Evolutionary conservation across 2,113 vertebrate genomes (phyloP).

Genomic region (Vombatus ursinus): DNA sequence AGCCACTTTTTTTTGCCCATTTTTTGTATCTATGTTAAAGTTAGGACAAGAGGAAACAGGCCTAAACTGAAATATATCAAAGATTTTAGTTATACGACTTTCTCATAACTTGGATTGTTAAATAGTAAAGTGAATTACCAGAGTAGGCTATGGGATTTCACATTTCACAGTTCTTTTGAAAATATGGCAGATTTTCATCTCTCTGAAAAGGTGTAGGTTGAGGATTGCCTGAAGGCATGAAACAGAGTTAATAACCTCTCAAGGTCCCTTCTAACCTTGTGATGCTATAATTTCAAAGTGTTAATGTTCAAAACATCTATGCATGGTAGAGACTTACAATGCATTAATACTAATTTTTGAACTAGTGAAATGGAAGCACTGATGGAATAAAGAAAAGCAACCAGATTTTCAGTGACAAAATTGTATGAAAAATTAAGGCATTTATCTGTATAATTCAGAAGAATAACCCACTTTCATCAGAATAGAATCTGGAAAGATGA

Average conservation of each 20-base stretch:
- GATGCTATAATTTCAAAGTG: not conserved
- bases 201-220: not conserved
- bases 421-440: not conserved
- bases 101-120: not conserved
- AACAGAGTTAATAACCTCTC: not conserved
- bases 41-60: not conserved
- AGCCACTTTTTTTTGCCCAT: not conserved
- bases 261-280: not conserved
- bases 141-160: not conserved
- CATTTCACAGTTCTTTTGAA: not conserved
- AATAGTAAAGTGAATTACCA: not conserved
- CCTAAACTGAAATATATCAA: not conserved
- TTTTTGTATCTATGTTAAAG: not conserved
- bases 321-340: not conserved
- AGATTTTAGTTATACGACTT: not conserved
- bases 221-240: not conserved
- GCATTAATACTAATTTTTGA: not conserved
- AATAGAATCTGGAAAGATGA: not conserved
- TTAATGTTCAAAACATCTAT: not conserved
- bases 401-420: not conserved
- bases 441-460: not conserved
- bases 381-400: conserved; percentile 40
- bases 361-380: conserved; percentile 64
- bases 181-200: not conserved
- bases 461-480: not conserved